A percentile compares a stretch with the other conserved stretches of the same genome.
These are phyloP conservation scores for Tromatobia lineatoria DNA, from an alignment of 2,888 invertebrate genomes.

Conservation along the genomic window DNA sequence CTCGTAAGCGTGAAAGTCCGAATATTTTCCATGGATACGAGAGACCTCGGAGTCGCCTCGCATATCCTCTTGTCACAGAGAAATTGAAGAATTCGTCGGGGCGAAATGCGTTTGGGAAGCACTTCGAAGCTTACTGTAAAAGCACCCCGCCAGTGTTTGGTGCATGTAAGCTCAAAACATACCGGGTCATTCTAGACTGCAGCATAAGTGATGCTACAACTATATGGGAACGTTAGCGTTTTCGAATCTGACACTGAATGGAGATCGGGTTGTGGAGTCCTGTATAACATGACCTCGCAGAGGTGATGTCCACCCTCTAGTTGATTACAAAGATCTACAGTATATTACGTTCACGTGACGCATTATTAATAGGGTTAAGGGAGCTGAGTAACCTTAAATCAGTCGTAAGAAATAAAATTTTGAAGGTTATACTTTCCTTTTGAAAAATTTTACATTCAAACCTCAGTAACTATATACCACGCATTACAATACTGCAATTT, in stretches of 20 bases:
- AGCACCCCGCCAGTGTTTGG: neutral
- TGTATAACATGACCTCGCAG: neutral
- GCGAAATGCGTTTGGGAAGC: neutral
- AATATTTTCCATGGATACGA: too few species aligned
- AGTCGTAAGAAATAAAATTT: too few species aligned
- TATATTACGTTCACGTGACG: neutral
- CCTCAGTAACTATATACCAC: too few species aligned
- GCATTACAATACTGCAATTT: too few species aligned
- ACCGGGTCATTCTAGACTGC: neutral
- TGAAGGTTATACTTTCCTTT: too few species aligned
- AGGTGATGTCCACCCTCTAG: neutral
- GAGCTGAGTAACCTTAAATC: too few species aligned
- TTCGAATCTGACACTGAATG: neutral
- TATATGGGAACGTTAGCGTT: neutral
- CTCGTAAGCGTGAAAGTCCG: too few species aligned
- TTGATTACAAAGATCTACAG: neutral
- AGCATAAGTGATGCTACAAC: slow-evolving; percentile 9
- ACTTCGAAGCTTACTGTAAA: neutral
- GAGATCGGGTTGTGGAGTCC: neutral
- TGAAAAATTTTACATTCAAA: too few species aligned
- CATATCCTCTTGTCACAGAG: too few species aligned
- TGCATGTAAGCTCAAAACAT: neutral
- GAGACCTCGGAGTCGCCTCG: too few species aligned
- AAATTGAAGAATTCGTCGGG: too few species aligned
- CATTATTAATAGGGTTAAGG: too few species aligned